phyloP scores from a whole-genome alignment of 2,888 invertebrate genomes.

The Phaonia tiefii region DNA sequence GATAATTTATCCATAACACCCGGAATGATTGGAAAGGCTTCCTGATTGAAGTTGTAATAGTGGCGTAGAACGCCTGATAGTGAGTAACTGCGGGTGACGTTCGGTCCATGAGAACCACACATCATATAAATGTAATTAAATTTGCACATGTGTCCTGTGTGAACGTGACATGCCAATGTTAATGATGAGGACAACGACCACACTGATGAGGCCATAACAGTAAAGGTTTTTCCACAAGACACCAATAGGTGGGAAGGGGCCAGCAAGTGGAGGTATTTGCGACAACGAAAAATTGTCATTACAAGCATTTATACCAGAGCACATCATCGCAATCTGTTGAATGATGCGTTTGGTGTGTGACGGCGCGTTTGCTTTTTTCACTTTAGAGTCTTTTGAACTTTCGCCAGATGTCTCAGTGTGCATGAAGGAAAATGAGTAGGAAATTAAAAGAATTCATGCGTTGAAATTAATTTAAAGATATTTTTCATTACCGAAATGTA shows the following conservation, averaged over 20 bases:
- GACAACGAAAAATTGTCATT: slow-evolving; percentile 17
- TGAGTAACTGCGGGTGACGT: neutral
- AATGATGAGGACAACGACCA: slow-evolving; percentile 37
- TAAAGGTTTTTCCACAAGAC: slow-evolving; percentile 15
- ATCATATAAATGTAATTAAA: slow-evolving; percentile 58
- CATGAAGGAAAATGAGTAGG: slow-evolving; percentile 51
- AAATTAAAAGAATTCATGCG: slow-evolving; percentile 70
- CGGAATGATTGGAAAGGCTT: neutral
- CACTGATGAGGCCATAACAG: neutral
- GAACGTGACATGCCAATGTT: slow-evolving; percentile 56
- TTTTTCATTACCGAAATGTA: slow-evolving; percentile 55
- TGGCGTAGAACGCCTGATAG: neutral
- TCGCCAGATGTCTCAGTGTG: neutral
- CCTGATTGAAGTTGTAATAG: neutral
- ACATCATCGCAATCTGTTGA: slow-evolving; percentile 33
- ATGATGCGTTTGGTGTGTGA: slow-evolving; percentile 28
- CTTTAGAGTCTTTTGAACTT: slow-evolving; percentile 18
- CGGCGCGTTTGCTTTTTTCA: neutral
- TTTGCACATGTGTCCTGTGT: slow-evolving; percentile 58
- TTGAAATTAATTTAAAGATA: slow-evolving; percentile 70
- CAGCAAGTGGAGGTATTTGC: neutral
- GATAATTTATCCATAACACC: slow-evolving; percentile 27
- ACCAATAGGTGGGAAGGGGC: neutral
- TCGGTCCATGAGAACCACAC: slow-evolving; percentile 15
- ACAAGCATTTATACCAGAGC: slow-evolving; percentile 24